These are phyloP conservation scores for Asbolus verrucosus DNA, from an alignment of 1,140 invertebrate species.

Conservation along the genomic window DNA sequence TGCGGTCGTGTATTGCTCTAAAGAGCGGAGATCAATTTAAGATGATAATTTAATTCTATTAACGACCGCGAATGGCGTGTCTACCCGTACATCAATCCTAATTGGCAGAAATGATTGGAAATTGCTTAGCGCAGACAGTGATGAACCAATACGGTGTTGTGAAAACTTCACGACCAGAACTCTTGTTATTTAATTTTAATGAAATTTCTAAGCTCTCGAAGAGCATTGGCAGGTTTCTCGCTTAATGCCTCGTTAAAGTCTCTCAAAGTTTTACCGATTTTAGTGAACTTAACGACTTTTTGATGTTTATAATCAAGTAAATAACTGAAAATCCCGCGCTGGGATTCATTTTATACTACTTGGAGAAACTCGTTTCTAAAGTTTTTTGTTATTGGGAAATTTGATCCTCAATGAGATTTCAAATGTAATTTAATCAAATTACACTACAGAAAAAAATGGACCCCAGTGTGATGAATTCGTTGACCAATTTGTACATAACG, in stretches of 20 bases:
- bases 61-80: slow-evolving; percentile 38
- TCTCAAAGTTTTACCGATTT: too few species aligned
- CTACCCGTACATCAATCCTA: slow-evolving; percentile 42
- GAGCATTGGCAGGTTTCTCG: too few species aligned
- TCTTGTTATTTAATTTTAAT: too few species aligned
- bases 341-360: too few species aligned
- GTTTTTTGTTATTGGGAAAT: too few species aligned
- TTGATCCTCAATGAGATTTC: background rate
- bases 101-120: slow-evolving; percentile 43
- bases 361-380: too few species aligned
- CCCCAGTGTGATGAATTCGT: slow-evolving; percentile 14
- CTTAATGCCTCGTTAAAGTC: too few species aligned
- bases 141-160: slow-evolving; percentile 30
- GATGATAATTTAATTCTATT: slow-evolving; percentile 57
- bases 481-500: slow-evolving; percentile 11
- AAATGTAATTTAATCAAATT: slow-evolving; percentile 7
- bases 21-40: slow-evolving; percentile 46
- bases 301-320: too few species aligned
- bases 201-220: too few species aligned
- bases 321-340: too few species aligned
- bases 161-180: background rate
- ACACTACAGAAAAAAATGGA: slow-evolving; percentile 17
- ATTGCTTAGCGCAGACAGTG: slow-evolving; percentile 1
- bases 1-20: slow-evolving; percentile 46
- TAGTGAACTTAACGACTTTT: too few species aligned